Conservation (phyloP, 2,888 invertebrate genomes). For the Microctonus aethiopoides region DNA sequence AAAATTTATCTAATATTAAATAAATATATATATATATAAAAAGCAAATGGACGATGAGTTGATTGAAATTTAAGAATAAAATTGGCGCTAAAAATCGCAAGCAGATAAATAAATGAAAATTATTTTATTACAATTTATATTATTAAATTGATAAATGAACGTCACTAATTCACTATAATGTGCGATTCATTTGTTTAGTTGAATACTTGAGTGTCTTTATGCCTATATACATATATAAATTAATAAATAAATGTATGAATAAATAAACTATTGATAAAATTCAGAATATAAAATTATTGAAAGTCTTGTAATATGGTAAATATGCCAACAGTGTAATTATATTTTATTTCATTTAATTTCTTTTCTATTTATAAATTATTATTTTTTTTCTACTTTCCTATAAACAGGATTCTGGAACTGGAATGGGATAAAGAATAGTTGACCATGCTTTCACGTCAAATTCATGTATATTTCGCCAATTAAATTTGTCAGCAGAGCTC, state of each 20-base stretch:
- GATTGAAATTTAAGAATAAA: background rate
- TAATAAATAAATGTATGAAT: background rate
- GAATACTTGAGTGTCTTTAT: conserved; percentile 48
- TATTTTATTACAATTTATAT: background rate
- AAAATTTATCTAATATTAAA: too few species aligned
- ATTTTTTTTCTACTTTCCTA: background rate
- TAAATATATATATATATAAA: too few species aligned
- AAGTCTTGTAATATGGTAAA: background rate
- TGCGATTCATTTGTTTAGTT: conserved; percentile 19
- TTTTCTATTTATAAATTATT: background rate
- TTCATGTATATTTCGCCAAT: conserved; percentile 51
- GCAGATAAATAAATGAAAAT: too few species aligned
- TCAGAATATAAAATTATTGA: conserved; percentile 44
- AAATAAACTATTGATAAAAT: conserved; percentile 52
- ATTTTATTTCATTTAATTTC: background rate
- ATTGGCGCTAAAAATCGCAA: too few species aligned
- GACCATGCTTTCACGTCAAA: conserved; percentile 50
- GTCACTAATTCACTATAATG: conserved; percentile 30
- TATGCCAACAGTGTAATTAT: background rate
- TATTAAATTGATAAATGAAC: background rate
- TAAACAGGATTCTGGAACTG: conserved; percentile 40
- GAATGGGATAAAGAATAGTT: conserved; percentile 49
- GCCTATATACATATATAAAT: conserved; percentile 44
- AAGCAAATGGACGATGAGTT: too few species aligned
- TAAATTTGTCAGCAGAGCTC: conserved; percentile 34